Evolutionary conservation across 1,140 invertebrate species (phyloP).

Genomic region (Thaumatotibia leucotreta): DNA sequence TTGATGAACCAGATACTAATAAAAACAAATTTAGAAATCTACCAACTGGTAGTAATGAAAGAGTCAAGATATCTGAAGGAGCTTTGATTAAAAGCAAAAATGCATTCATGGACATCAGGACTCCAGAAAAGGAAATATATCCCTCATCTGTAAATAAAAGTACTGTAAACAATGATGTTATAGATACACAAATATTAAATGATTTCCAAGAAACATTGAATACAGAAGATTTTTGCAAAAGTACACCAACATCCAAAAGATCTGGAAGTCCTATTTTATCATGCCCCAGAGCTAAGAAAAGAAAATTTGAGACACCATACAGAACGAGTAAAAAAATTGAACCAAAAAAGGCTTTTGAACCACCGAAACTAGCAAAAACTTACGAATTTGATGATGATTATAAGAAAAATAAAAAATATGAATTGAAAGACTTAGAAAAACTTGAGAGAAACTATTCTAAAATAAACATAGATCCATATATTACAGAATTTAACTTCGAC

Average conservation of each 20-base stretch:
- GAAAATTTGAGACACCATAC: conserved; percentile 53
- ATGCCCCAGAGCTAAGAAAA: conserved; percentile 56
- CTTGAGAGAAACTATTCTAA: conserved; percentile 26
- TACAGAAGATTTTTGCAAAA: conserved; percentile 53
- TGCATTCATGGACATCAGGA: conserved; percentile 30
- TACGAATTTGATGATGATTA: conserved; percentile 40
- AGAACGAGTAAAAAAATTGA: conserved; percentile 19
- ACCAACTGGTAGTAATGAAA: conserved; percentile 36
- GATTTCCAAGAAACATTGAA: conserved; percentile 54
- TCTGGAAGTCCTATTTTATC: conserved; percentile 65
- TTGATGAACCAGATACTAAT: not conserved
- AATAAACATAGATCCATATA: conserved; percentile 30
- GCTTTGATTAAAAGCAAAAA: conserved; percentile 34
- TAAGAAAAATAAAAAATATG: conserved; percentile 48
- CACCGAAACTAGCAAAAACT: conserved; percentile 12
- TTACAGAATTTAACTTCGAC: conserved; percentile 45
- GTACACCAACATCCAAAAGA: conserved; percentile 38
- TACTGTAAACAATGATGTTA: conserved; percentile 26
- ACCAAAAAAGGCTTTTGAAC: not conserved
- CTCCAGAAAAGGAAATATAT: not conserved
- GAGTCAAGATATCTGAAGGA: conserved; percentile 39
- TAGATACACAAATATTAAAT: conserved; percentile 55
- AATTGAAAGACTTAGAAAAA: conserved; percentile 41
- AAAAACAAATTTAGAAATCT: not conserved
- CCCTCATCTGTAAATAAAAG: not conserved